Evolutionary conservation across 1,140 invertebrate genomes (phyloP), one percentile per base, ranked within the genome.

Genomic region (Pantala flavescens): DNA sequence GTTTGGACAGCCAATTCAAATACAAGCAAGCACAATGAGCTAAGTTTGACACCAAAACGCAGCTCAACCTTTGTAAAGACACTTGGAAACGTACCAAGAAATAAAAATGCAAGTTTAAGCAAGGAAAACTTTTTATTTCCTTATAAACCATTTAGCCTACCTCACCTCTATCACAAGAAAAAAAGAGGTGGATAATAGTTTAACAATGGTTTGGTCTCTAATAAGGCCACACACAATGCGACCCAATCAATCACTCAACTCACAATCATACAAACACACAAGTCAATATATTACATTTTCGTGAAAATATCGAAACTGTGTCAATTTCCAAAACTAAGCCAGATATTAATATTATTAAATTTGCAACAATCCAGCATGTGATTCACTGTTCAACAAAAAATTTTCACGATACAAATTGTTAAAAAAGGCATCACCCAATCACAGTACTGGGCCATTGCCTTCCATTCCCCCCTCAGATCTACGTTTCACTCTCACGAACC

Each of bases 11-110:
- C 79, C 79, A 79, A 79, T 28, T 73, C 63, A 74, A 75, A 74
- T 82, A 83, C 84, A 85, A 84, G 83, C 84, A 85, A 85, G 85
- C 85, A 86, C 85, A 85, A 82, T 84, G 84, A 86, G 84, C 84
- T 82, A 85, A 82, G 78, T 83, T 84, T 84, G 85, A 86, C 85
- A 86, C 85, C 85, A 86, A 86, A 86, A 86, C 85, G 84, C 82
- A 85, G 85, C 84, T 85, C 84, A 84, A 85, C 84, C 84, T 84
- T 85, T 84, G 83, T 81, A 78, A 36, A 36, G n/a, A 80, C 79
- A 85, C 83, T 85, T 85, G 83, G 84, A 85, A 82, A 81, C 79
- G 79, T 77, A 84, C 82, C 83, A 84, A 84, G 83, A 85, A 84
- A 84, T 85, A 85, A 84, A 70, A 76, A 75, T 72, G 77, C 77